Evolutionary conservation across 2,113 vertebrate genomes (phyloP).

Genomic region (Salvelinus namaycush): DNA sequence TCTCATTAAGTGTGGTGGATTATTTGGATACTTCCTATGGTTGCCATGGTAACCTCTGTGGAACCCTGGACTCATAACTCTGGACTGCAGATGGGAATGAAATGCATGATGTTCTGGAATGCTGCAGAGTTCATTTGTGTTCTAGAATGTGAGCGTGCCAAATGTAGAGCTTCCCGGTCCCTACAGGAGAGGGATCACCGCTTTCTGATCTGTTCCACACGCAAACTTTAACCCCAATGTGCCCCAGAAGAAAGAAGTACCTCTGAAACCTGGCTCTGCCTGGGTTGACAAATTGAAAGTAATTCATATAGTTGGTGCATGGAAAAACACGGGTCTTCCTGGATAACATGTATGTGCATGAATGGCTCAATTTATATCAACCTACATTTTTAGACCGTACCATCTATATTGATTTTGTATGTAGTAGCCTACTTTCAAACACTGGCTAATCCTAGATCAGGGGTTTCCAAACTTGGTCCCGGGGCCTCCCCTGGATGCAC

Average conservation of each 20-base stretch:
- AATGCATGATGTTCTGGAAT: neutral
- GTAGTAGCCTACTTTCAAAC: constrained; percentile 12
- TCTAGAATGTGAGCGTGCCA: constrained; percentile 36
- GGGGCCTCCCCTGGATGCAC: too few relatives aligned
- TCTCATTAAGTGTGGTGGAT: constrained; percentile 3
- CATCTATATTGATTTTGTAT: constrained; percentile 28
- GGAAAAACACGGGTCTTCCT: neutral
- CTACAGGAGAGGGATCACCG: neutral
- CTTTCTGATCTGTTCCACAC: constrained; percentile 14
- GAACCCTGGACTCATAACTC: constrained; percentile 37
- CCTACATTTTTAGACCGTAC: constrained; percentile 2
- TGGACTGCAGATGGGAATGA: constrained; percentile 13
- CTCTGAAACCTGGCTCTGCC: constrained; percentile 3
- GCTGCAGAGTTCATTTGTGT: constrained; percentile 16
- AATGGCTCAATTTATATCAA: constrained; percentile 3
- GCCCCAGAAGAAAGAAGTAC: constrained; percentile 5
- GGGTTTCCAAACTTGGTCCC: too few relatives aligned
- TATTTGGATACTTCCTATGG: neutral
- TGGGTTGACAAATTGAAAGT: constrained; percentile 13
- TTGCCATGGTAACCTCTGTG: constrained; percentile 36
- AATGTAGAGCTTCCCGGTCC: constrained; percentile 18
- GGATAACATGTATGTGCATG: neutral
- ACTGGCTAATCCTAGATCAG: constrained; percentile 24
- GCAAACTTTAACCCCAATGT: constrained; percentile 32
- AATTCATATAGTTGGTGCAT: constrained; percentile 36